Base-by-base conservation (phyloP, 1,140 invertebrate species). In the Pantala flavescens region DNA sequence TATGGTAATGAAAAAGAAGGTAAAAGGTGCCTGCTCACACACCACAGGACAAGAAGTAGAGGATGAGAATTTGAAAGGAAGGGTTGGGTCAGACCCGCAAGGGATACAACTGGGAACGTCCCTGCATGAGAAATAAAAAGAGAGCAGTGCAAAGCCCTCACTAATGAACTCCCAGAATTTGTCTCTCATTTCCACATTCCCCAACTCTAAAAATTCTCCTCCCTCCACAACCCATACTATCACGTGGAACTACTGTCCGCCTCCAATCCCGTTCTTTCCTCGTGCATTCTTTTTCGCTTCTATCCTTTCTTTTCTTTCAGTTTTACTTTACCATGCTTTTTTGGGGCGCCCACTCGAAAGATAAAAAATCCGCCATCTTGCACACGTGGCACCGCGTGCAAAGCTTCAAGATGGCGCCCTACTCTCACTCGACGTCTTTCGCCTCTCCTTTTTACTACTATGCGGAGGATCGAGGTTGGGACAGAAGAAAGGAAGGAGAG, bases 91-190 rank as follows among this genome's bases (percentile, higher is more conserved):
- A 63, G 49, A 21, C 49, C 49, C 49, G 49, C n/a, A 21, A 63
- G 49, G 49, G 49, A 63, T 16, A 63, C 49, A 21, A 21, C 49
- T 16, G n/a, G 14, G 49, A 63, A 63, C 49, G n/a, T 19, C 49
- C 49, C 49, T 63, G 16, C n/a, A 63, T 21, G n/a, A 16, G 49
- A 14, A 63, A 63, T 63, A 63, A 63, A 63, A 63, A 63, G 16
- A 63, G 49, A 63, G 49, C 49, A 63, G 12, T 63, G 49, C 49
- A 21, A 21, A 12, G 12, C 49, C 49, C 49, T 12, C 49, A 63
- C 49, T 63, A 63, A 63, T 63, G 49, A 63, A 63, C 49, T 63
- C 49, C 49, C 49, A 63, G 49, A 63, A 63, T 63, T 63, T 21
- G n/a, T 63, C 49, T 63, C 49, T 63, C 49, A 63, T 21, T 21